These are phyloP conservation scores for Noctua pronuba DNA, from an alignment of 2,888 invertebrate species.

Conservation along the genomic window DNA sequence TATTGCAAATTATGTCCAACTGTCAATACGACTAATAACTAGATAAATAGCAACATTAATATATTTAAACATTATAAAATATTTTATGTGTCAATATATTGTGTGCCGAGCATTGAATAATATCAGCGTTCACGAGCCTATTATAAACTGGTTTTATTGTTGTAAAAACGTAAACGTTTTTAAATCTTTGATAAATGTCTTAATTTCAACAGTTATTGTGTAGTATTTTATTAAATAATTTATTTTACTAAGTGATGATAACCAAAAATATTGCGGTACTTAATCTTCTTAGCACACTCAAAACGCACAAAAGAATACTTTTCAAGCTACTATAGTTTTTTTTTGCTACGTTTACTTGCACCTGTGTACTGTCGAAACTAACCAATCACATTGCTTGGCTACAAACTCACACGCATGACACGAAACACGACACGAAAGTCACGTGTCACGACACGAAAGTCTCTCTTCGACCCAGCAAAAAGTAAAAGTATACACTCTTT, in stretches of 20 bases:
- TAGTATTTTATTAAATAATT: constrained; percentile 28
- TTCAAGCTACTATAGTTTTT: neutral
- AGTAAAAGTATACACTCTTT: constrained; percentile 22
- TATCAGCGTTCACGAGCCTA: constrained; percentile 33
- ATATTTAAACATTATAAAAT: constrained; percentile 54
- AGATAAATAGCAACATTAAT: constrained; percentile 59
- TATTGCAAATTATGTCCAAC: constrained; percentile 35
- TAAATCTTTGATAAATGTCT: constrained; percentile 60
- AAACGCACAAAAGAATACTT: no score
- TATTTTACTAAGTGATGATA: constrained; percentile 30
- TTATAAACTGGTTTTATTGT: constrained; percentile 46
- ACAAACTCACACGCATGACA: neutral
- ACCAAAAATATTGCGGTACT: constrained; percentile 18
- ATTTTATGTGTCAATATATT: constrained; percentile 48
- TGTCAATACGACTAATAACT: constrained; percentile 47
- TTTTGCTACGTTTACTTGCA: neutral
- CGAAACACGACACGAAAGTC: neutral
- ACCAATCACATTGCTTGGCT: neutral
- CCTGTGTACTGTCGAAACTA: neutral
- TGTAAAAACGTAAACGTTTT: constrained; percentile 53
- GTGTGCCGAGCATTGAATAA: constrained; percentile 49
- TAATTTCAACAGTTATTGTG: constrained; percentile 43
- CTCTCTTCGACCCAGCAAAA: neutral
- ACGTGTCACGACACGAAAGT: neutral
- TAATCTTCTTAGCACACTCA: constrained; percentile 12